These are phyloP conservation scores for Alaudala cheleensis DNA, from an alignment of 2,113 vertebrate genomes.

Conservation along the genomic window DNA sequence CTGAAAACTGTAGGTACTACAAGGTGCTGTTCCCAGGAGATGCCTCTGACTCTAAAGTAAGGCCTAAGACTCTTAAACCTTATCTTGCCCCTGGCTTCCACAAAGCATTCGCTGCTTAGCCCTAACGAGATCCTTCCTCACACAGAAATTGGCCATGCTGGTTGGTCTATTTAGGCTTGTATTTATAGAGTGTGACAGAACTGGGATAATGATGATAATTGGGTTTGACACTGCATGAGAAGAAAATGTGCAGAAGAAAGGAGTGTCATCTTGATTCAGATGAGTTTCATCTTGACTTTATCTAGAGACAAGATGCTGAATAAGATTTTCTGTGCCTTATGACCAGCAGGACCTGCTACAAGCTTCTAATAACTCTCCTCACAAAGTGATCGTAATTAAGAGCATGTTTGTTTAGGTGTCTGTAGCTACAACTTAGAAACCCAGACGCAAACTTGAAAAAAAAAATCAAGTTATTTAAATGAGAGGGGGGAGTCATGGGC, in stretches of 20 bases:
- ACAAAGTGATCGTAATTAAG: not conserved
- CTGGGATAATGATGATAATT: constrained; percentile 24
- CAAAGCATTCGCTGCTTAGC: not conserved
- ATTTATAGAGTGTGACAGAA: constrained; percentile 46
- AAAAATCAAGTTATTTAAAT: not conserved
- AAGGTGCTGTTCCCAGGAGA: not conserved
- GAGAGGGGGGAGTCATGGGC: fast-evolving
- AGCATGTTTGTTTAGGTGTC: not conserved
- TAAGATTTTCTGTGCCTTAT: not conserved
- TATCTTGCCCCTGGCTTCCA: not conserved
- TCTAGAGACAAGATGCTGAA: not conserved
- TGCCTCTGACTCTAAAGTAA: not conserved
- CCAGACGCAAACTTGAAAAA: not conserved
- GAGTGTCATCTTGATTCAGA: not conserved
- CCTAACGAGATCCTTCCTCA: not conserved
- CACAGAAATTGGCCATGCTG: not conserved
- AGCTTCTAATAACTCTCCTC: not conserved
- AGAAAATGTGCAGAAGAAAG: constrained; percentile 29
- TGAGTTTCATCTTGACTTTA: constrained; percentile 7
- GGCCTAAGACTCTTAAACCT: not conserved
- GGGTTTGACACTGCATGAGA: constrained; percentile 1
- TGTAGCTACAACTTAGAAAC: not conserved
- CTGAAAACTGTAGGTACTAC: not conserved
- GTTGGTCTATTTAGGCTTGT: constrained; percentile 16
- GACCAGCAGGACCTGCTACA: not conserved